Evolutionary conservation across 2,113 vertebrate genomes (phyloP).

Genomic region (Hemichromis elongatus): DNA sequence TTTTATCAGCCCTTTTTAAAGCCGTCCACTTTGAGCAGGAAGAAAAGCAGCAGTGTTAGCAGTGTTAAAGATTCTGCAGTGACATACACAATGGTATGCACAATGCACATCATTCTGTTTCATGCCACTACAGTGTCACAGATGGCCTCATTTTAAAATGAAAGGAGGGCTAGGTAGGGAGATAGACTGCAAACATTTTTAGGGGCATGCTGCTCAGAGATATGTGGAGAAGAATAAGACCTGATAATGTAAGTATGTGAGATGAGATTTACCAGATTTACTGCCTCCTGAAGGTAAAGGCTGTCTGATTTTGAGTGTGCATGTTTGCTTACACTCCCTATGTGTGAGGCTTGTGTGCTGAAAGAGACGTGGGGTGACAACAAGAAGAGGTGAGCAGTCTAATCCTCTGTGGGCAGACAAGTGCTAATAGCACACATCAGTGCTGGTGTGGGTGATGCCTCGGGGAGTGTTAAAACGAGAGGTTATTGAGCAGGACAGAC

Average conservation of each 20-base stretch:
- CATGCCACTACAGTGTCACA: not conserved
- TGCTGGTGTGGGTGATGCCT: slow-evolving; percentile 10
- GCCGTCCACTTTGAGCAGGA: not conserved
- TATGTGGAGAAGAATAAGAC: not conserved
- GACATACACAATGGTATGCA: not conserved
- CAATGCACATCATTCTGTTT: not conserved
- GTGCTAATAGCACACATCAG: slow-evolving; percentile 37
- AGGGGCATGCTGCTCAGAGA: not conserved
- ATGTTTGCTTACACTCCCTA: not conserved
- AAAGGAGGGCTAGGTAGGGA: not conserved
- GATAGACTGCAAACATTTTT: slow-evolving; percentile 4
- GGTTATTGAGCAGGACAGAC: not conserved
- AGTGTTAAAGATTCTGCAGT: not conserved
- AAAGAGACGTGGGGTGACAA: not conserved
- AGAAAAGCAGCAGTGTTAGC: not conserved
- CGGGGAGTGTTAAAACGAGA: slow-evolving; percentile 7
- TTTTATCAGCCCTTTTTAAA: not conserved
- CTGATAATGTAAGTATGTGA: not conserved
- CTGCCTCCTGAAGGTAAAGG: not conserved
- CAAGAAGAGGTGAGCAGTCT: not conserved
- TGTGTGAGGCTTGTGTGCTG: slow-evolving; percentile 3
- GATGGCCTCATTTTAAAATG: slow-evolving; percentile 38
- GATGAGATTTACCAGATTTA: slow-evolving; percentile 17
- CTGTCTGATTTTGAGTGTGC: slow-evolving; percentile 2
- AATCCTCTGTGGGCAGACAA: slow-evolving; percentile 7